Evolutionary conservation across 2,888 invertebrate species (phyloP).

Genomic region (Drosophila suboccidentalis): DNA sequence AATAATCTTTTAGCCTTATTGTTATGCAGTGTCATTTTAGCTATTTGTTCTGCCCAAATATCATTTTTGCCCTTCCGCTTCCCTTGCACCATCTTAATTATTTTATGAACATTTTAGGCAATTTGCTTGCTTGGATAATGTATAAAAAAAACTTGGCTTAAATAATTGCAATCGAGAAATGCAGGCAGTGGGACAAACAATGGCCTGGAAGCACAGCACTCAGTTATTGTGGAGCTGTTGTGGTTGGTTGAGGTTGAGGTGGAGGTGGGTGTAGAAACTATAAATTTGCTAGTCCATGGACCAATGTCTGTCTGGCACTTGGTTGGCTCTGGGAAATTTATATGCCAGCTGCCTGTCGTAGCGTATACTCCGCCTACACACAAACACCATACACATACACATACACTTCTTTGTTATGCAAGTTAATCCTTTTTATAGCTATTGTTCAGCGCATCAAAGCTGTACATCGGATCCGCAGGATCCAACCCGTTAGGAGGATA

Average conservation of each 20-base stretch:
- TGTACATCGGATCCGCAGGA: slow-evolving; percentile 33
- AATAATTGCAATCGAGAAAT: slow-evolving; percentile 56
- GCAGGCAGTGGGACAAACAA: slow-evolving; percentile 41
- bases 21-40: not conserved
- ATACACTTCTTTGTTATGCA: slow-evolving; percentile 74
- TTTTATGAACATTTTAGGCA: slow-evolving; percentile 38
- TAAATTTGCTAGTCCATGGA: slow-evolving; percentile 69
- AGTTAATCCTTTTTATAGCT: slow-evolving; percentile 80
- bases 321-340: slow-evolving; percentile 70
- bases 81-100: slow-evolving; percentile 4
- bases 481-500: slow-evolving; percentile 22
- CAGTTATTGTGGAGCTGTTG: not conserved
- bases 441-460: slow-evolving; percentile 78
- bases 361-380: slow-evolving; percentile 41
- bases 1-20: slow-evolving; percentile 3
- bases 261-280: slow-evolving; percentile 36
- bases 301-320: slow-evolving; percentile 67
- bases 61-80: too few relatives aligned
- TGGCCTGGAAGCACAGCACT: not conserved
- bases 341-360: slow-evolving; percentile 63
- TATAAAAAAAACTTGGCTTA: slow-evolving; percentile 41
- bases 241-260: not conserved
- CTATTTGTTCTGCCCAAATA: slow-evolving; percentile 1
- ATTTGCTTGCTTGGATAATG: slow-evolving; percentile 20
- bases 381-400: slow-evolving; percentile 1